Evolutionary conservation across 2,797 vertebrate species (phyloP).

Genomic region (Pipistrellus pygmaeus): DNA sequence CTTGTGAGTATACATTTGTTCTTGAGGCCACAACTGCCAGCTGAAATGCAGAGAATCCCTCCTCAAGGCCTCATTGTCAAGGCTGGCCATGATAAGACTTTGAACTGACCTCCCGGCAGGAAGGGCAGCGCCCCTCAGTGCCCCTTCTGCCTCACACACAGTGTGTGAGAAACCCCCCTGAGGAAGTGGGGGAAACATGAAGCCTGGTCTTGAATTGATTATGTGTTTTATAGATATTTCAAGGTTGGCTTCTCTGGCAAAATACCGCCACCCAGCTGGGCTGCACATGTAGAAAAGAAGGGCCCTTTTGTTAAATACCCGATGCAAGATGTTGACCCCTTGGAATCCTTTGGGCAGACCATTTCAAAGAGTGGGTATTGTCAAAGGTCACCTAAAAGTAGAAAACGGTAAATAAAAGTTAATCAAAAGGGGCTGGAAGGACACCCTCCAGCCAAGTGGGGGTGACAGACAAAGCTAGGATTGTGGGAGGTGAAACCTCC

Average conservation of each 20-base stretch:
- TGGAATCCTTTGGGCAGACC: slow-evolving; percentile 16
- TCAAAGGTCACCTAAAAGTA: slow-evolving; percentile 64
- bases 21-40: background rate
- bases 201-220: slow-evolving; percentile 67
- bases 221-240: slow-evolving; percentile 12
- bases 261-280: slow-evolving; percentile 55
- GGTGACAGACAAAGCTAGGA: slow-evolving; percentile 13
- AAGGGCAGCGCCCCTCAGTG: background rate
- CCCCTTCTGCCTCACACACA: background rate
- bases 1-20: background rate
- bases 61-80: background rate
- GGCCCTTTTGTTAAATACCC: slow-evolving; percentile 26
- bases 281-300: slow-evolving; percentile 69
- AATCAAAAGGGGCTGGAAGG: slow-evolving; percentile 35
- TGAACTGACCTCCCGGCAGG: background rate
- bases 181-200: background rate
- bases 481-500: background rate
- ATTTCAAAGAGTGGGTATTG: slow-evolving; percentile 57
- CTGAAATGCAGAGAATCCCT: background rate
- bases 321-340: slow-evolving; percentile 28
- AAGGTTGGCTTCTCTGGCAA: slow-evolving; percentile 37
- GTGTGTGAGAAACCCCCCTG: background rate
- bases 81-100: background rate
- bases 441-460: background rate
- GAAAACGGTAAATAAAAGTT: slow-evolving; percentile 55